Evolutionary conservation across 2,113 vertebrate genomes (phyloP), one percentile per base, ranked within the genome.

Genomic region (Caretta caretta): DNA sequence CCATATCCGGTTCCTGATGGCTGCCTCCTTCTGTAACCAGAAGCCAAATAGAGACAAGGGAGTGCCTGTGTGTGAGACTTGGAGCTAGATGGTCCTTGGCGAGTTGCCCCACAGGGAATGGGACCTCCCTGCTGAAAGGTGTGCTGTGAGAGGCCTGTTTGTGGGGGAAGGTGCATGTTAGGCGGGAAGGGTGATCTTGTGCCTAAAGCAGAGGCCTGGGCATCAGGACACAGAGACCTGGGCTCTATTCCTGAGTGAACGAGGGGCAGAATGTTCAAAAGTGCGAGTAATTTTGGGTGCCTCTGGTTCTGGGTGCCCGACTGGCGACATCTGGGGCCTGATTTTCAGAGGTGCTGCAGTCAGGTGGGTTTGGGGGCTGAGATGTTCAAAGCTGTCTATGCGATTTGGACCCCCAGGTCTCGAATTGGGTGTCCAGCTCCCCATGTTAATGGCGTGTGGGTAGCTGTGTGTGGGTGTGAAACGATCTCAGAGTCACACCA

Each of bases 401-500:
- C 22, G 4, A 76, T 25, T 25, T 76, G 38, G 72, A 42, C 72
- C 72, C 72, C 72, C 42, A 27, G 12, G 24, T 7, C 0, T 0
- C 6, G 12, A 27, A 56, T 88, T 62, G 75, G 51, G 27, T 75
- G 53, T 38, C 65, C 8, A 8, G 62, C 80, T 7, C 59, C 57
- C 25, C 25, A 20, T 27, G 24, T 48, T 42, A 6, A 12, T 13
- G 6, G 8, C 3, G 46, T 27, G 20, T 11, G 42, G 12, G 80
- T 0, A 0, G 7, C 54, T 50, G 16, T 0, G 0, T 24, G 42
- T 12, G 29, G 22, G 38, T 53, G 51, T 76, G 80, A 83, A 29
- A 25, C 22, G 3, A 59, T 79, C 42, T 31, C 49, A 42, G 42
- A 81, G n/a, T 42, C 17, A 38, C 29, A 65, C 31, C 69, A 69